Conservation (phyloP, 2,797 vertebrate genomes). For the Labroides dimidiatus region DNA sequence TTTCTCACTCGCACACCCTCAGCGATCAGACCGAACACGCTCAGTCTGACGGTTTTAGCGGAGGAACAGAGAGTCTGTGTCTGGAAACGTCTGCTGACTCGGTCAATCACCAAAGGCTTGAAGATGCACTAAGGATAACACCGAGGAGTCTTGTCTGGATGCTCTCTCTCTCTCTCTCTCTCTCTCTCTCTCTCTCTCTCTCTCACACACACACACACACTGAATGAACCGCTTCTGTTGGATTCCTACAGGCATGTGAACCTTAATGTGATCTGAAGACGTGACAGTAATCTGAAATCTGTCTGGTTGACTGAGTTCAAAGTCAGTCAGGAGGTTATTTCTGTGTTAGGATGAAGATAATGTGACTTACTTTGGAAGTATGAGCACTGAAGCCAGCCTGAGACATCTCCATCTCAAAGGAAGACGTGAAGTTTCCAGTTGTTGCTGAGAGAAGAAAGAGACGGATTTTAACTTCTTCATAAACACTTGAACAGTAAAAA, state of each 20-base stretch:
- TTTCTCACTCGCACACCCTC: slow-evolving; percentile 10
- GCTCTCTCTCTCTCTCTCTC: no score
- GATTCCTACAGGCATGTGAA: slow-evolving; percentile 1
- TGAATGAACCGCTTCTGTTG: background rate
- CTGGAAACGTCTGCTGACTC: slow-evolving; percentile 25
- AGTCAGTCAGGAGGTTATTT: background rate
- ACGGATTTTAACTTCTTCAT: background rate
- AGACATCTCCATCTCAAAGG: slow-evolving; percentile 98
- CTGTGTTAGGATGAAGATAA: slow-evolving; percentile 1
- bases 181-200: no score
- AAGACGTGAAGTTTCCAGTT: slow-evolving; percentile 88
- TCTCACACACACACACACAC: background rate
- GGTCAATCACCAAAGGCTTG: slow-evolving; percentile 47
- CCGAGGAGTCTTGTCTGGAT: slow-evolving; percentile 3
- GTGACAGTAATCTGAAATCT: background rate
- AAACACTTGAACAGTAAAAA: background rate
- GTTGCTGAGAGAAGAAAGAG: slow-evolving; percentile 84
- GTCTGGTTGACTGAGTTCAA: background rate
- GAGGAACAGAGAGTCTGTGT: slow-evolving; percentile 41
- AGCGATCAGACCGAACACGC: slow-evolving; percentile 30
- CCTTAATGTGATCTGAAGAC: slow-evolving; percentile 9
- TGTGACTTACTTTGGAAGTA: slow-evolving; percentile 87
- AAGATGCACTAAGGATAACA: slow-evolving; percentile 46
- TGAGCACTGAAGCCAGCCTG: slow-evolving; percentile 96
- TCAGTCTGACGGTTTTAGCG: slow-evolving; percentile 17